Conservation (phyloP, 1,140 invertebrate species). For the Tetraneura akinire region DNA sequence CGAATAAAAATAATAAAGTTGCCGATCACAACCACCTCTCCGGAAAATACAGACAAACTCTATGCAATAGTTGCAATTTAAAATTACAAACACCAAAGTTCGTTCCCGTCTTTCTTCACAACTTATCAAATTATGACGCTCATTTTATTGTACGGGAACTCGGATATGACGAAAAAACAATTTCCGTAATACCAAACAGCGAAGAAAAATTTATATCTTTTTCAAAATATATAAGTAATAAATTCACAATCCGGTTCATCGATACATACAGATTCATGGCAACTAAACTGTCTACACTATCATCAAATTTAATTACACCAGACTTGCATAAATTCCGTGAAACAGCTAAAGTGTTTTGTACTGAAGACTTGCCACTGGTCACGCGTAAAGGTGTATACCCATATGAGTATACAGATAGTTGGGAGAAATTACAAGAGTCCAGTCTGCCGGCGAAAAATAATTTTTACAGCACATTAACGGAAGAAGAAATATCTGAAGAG, state of each 20-base stretch:
- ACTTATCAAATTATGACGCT: neutral
- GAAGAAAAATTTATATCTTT: constrained; percentile 26
- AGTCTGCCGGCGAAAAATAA: neutral
- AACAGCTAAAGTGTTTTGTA: neutral
- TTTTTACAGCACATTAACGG: neutral
- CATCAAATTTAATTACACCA: neutral
- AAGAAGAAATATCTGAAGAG: neutral
- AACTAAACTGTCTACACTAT: neutral
- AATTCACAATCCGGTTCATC: neutral
- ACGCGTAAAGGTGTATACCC: constrained; percentile 4
- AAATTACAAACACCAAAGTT: neutral
- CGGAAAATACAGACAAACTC: neutral
- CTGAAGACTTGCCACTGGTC: neutral
- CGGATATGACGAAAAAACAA: neutral
- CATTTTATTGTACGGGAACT: constrained; percentile 10
- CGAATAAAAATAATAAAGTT: neutral
- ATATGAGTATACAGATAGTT: neutral
- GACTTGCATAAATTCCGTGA: neutral
- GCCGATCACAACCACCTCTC: neutral
- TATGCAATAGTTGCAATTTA: constrained; percentile 14
- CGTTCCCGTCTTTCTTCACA: neutral
- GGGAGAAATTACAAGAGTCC: neutral
- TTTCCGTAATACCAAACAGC: constrained; percentile 16
- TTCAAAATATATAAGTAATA: neutral
- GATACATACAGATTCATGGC: constrained; percentile 3